phyloP scores from a whole-genome alignment of 2,888 invertebrate species.

The Xanthia icteritia region DNA sequence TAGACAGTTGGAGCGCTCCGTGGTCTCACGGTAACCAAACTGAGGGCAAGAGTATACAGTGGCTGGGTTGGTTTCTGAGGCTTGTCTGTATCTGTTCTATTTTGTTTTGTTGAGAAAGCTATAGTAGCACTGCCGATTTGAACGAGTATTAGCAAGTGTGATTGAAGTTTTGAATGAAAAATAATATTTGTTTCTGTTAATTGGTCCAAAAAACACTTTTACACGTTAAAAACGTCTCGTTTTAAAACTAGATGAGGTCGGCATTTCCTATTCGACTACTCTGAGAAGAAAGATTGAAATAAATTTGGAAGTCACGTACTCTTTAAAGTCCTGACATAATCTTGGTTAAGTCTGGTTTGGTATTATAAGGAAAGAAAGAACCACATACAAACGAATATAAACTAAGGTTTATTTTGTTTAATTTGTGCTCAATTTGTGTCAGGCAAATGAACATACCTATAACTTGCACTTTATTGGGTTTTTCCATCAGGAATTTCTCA shows the following conservation, averaged over 20 bases:
- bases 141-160: not conserved
- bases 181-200: not conserved
- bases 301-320: not conserved
- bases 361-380: not conserved
- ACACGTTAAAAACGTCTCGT: not conserved
- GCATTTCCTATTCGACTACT: not conserved
- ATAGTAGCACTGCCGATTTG: not conserved
- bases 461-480: too few relatives aligned
- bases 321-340: too few relatives aligned
- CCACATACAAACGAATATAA: not conserved
- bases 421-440: not conserved
- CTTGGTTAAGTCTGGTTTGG: not conserved
- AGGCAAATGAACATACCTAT: not conserved
- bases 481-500: too few relatives aligned
- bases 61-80: slow-evolving; percentile 33
- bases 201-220: not conserved
- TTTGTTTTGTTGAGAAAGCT: slow-evolving; percentile 4
- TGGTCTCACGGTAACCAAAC: slow-evolving; percentile 84
- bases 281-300: not conserved
- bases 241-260: not conserved
- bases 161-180: not conserved
- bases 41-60: slow-evolving; percentile 69
- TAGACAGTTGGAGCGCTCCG: slow-evolving; percentile 79
- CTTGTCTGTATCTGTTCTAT: slow-evolving; percentile 10
- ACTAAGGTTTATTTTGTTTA: not conserved